Base-by-base conservation (phyloP, 2,888 invertebrate species). In the Podotricha telesiphe region DNA sequence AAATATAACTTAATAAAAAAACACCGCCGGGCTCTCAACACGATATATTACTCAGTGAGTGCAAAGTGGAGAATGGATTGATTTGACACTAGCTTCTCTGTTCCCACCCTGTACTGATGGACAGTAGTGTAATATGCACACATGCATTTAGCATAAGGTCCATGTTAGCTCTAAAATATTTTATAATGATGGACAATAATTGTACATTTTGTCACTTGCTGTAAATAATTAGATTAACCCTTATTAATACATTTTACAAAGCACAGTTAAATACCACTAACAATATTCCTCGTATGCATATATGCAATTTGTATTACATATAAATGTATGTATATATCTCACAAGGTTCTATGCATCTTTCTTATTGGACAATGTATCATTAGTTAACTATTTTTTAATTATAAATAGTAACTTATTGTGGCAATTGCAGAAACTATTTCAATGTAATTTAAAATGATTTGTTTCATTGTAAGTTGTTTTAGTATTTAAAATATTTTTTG, bases 171-270 rank as follows among this genome's bases (percentile, higher is more conserved):
- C 19, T 51, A 34, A 17, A 34, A 22, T 15, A 19, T 28, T 55
- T n/a, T 59, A 22, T 67, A 59, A 66, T 37, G 42, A 28, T 28
- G 50, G 66, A 67, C 66, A 67, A 67, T 67, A 67, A 67, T 15
- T 58, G 56, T 48, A 58, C 15, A 19, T 34, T 22, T 58, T 50
- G 37, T 50, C 58, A 22, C 22, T 59, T 28, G 20, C 28, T 56
- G 37, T 58, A 64, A 42, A 53, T 51, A 47, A 53, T 20, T 42
- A 51, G 10, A 40, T 15, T n/a, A 22, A 40, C 22, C n/a, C 42
- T n/a, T n/a, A 15, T 22, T 37, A 28, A 2, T 28, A 28, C 28
- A 28, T 37, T 37, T 37, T 13, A 42, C 42, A 42, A 42, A 42
- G 42, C 42, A 42, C 37, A n/a, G n/a, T 28, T 28, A 6, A 28